phyloP scores from a whole-genome alignment of 2,888 invertebrate species.

The Euproctis similis region DNA sequence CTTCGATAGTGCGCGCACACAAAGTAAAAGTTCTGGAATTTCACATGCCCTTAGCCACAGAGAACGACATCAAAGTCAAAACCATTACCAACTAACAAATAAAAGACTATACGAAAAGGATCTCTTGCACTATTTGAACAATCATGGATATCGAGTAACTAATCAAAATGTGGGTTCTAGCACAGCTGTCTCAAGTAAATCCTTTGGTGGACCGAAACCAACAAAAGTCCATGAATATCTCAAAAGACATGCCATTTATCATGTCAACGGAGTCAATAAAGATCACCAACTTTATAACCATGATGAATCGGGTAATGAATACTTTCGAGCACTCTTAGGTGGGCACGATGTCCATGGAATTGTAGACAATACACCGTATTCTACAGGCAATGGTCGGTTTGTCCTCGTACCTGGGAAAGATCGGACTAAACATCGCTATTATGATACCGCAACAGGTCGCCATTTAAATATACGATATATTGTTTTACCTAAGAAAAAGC shows the following conservation, averaged over 20 bases:
- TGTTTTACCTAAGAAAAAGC: neutral
- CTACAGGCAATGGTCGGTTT: constrained; percentile 5
- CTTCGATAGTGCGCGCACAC: neutral
- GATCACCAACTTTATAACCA: neutral
- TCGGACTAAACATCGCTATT: neutral
- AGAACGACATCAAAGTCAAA: neutral
- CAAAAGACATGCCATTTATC: neutral
- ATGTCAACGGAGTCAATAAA: neutral
- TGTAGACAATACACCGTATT: constrained; percentile 1
- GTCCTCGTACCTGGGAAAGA: constrained; percentile 3
- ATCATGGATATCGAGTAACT: neutral
- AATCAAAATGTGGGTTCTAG: neutral
- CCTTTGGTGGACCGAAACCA: no score
- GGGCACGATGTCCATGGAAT: neutral
- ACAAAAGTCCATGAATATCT: neutral
- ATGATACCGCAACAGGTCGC: constrained; percentile 1
- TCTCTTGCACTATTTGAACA: neutral
- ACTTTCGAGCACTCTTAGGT: neutral
- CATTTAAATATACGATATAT: constrained; percentile 1
- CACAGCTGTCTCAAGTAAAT: neutral
- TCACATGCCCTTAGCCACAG: neutral
- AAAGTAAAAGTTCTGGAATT: no score
- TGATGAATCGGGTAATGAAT: neutral
- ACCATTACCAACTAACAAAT: neutral
- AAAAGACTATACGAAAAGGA: neutral